These are phyloP conservation scores for Pluvialis apricaria DNA, from an alignment of 2,113 vertebrate species.

Conservation along the genomic window DNA sequence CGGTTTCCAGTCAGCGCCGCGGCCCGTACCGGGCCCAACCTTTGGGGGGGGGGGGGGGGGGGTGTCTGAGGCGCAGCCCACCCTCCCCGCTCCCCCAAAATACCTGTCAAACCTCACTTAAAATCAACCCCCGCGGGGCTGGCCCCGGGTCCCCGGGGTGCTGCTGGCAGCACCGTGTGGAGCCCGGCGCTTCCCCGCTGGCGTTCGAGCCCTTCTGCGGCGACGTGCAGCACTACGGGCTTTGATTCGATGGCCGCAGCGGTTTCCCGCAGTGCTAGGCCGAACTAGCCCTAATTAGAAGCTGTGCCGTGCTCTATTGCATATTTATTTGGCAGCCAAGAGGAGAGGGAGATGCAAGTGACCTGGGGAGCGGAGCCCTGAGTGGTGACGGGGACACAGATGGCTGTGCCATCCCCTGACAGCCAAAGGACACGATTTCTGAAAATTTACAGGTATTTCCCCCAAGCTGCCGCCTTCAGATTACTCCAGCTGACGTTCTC, in stretches of 20 bases:
- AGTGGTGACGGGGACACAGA: rapidly evolving
- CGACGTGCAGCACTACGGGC: rapidly evolving
- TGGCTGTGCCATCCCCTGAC: background rate
- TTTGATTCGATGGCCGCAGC: rapidly evolving
- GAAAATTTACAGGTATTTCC: background rate
- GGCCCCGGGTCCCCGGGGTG: rapidly evolving
- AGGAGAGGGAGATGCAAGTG: rapidly evolving
- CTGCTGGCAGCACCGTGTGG: background rate
- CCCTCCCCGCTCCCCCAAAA: background rate
- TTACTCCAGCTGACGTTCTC: background rate
- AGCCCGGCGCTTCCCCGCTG: background rate
- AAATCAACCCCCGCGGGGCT: no score
- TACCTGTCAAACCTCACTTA: no score
- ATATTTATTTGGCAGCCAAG: background rate
- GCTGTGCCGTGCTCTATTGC: rapidly evolving
- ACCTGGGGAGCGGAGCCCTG: rapidly evolving
- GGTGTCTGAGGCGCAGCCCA: rapidly evolving
- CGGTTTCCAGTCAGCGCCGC: background rate
- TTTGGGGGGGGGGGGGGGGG: no score
- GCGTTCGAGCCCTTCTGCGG: rapidly evolving
- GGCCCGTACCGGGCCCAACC: no score
- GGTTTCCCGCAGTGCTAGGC: rapidly evolving
- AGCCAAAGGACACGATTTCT: background rate
- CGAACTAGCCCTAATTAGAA: rapidly evolving
- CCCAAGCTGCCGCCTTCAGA: no score